Evolutionary conservation across 1,140 invertebrate species (phyloP).

Genomic region (Calephelis nemesis): DNA sequence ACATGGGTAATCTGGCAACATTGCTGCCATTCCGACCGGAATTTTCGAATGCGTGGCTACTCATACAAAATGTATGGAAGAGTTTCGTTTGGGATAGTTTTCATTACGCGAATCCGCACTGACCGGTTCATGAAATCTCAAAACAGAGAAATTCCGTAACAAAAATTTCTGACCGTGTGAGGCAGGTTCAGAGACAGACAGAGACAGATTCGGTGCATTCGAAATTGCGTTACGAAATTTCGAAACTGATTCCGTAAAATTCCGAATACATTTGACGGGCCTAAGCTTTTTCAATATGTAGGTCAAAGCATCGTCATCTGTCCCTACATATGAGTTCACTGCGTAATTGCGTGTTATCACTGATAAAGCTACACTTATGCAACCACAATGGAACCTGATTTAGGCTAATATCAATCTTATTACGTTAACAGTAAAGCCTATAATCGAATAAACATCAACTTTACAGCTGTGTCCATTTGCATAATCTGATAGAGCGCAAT

Average conservation of each 20-base stretch:
- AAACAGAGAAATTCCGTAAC: too few relatives aligned
- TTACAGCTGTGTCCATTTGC: constrained; percentile 61
- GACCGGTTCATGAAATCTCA: too few relatives aligned
- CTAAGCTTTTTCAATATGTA: constrained; percentile 27
- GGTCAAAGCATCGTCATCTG: constrained; percentile 23
- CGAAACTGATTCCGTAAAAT: not conserved
- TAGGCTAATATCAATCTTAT: constrained; percentile 1
- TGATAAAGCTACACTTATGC: constrained; percentile 67
- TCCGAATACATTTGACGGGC: not conserved
- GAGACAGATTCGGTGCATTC: too few relatives aligned
- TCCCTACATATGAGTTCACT: constrained; percentile 22
- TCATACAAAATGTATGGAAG: too few relatives aligned
- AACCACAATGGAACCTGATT: constrained; percentile 32
- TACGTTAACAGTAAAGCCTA: not conserved
- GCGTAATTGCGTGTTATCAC: constrained; percentile 44
- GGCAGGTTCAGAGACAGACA: too few relatives aligned
- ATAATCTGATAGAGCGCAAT: constrained; percentile 42
- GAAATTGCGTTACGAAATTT: too few relatives aligned
- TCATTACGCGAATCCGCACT: too few relatives aligned
- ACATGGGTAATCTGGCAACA: too few relatives aligned
- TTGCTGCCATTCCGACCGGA: too few relatives aligned
- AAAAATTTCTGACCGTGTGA: too few relatives aligned
- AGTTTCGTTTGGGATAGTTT: too few relatives aligned
- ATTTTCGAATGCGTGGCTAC: too few relatives aligned
- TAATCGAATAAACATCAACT: not conserved